phyloP scores from a whole-genome alignment of 2,888 invertebrate genomes.

The Ashinkailepas kermadecensis region DNA sequence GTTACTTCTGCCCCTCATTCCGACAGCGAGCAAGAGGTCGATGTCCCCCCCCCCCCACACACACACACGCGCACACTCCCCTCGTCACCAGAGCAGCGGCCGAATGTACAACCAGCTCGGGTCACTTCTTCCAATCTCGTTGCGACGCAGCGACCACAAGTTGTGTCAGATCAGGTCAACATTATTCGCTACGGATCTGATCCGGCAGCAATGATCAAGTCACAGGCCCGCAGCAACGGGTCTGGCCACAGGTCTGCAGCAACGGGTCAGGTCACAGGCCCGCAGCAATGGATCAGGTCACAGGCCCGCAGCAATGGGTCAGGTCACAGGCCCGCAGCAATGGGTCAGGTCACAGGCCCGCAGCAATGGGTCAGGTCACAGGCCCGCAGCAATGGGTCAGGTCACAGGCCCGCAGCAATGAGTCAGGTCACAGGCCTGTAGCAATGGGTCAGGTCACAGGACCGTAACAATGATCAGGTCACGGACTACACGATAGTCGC shows the following conservation, averaged over 20 bases:
- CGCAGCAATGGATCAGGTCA: slow-evolving; percentile 26
- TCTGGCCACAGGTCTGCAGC: not conserved
- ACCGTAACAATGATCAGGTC: slow-evolving; percentile 25
- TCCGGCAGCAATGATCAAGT: too few species aligned
- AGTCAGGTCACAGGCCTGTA: not conserved
- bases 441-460: not conserved
- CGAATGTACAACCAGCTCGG: too few species aligned
- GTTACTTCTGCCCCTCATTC: too few species aligned
- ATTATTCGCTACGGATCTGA: too few species aligned
- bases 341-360: not conserved
- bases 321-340: not conserved
- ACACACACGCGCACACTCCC: not conserved
- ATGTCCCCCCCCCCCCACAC: not conserved
- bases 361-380: slow-evolving; percentile 26
- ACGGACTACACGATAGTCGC: slow-evolving; percentile 29
- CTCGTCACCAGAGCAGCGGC: too few species aligned
- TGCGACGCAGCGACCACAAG: too few species aligned
- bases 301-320: too few species aligned
- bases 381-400: too few species aligned
- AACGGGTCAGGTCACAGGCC: not conserved
- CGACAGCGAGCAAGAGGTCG: not conserved
- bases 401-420: too few species aligned
- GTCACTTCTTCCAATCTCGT: too few species aligned
- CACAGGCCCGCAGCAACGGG: too few species aligned
- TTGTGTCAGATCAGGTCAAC: too few species aligned